Conservation (phyloP, 2,113 vertebrate species). For the Saccopteryx leptura region DNA sequence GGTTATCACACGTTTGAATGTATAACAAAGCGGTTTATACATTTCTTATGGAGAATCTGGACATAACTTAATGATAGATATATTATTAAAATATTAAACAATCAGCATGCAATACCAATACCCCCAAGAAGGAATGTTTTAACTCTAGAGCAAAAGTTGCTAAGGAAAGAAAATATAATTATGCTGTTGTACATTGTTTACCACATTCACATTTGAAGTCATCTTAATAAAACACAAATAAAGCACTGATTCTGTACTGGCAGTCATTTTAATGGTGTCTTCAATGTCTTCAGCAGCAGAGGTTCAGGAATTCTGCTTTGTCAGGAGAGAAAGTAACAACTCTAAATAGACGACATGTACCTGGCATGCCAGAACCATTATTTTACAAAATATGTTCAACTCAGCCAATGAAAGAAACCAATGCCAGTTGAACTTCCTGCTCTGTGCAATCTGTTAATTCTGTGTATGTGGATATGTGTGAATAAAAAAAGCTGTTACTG, state of each 20-base stretch:
- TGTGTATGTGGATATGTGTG: conserved; percentile 36
- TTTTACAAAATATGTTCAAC: conserved; percentile 24
- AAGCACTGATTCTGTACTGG: background rate
- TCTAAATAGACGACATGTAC: background rate
- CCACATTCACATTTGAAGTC: background rate
- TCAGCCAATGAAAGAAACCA: background rate
- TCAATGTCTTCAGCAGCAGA: background rate
- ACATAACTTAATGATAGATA: background rate
- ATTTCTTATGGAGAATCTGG: background rate
- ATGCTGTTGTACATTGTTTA: background rate
- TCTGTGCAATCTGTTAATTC: conserved; percentile 58
- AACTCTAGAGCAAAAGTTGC: background rate
- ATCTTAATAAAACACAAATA: background rate
- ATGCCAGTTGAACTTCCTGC: background rate
- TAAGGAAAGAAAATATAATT: background rate
- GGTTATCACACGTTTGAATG: background rate
- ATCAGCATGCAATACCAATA: background rate
- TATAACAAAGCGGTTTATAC: background rate
- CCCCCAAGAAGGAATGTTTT: background rate
- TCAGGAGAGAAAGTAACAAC: background rate
- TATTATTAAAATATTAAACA: background rate
- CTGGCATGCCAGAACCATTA: conserved; percentile 5
- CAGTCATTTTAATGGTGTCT: background rate
- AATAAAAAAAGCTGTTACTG: conserved; percentile 64
- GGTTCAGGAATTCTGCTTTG: background rate